Percentiles rank a stretch among this genome's conserved stretches.
These are phyloP conservation scores for Venturia canescens DNA, from an alignment of 1,140 invertebrate genomes.

Conservation along the genomic window DNA sequence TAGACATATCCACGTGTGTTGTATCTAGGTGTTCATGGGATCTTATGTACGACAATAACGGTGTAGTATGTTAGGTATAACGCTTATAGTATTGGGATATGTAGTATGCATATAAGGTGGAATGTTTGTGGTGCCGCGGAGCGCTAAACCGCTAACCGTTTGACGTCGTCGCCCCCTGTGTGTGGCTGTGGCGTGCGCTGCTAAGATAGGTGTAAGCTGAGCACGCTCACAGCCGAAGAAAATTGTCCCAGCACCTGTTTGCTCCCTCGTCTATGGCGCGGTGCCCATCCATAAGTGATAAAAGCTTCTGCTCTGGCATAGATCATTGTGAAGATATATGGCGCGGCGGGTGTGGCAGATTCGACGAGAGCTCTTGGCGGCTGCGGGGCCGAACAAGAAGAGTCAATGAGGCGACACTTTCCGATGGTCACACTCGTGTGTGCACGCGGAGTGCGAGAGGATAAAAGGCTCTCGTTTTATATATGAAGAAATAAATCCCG, in stretches of 20 bases:
- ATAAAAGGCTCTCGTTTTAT: not conserved
- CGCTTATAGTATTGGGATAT: conserved; percentile 19
- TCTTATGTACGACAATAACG: conserved; percentile 38
- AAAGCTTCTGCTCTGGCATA: too few relatives aligned
- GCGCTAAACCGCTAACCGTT: conserved; percentile 47
- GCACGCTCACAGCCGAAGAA: not conserved
- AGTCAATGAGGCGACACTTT: not conserved
- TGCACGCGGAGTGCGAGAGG: too few relatives aligned
- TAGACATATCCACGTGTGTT: not conserved
- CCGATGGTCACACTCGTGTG: not conserved
- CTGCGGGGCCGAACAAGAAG: not conserved
- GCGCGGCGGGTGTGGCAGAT: conserved; percentile 25
- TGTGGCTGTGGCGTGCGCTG: not conserved
- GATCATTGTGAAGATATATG: not conserved
- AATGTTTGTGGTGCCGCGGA: conserved; percentile 39
- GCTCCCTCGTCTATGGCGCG: not conserved
- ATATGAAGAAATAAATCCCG: conserved; percentile 10
- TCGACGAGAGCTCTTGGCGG: not conserved
- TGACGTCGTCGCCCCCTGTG: conserved; percentile 39
- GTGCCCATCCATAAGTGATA: not conserved
- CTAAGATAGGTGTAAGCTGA: not conserved
- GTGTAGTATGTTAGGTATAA: conserved; percentile 29
- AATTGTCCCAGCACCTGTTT: not conserved
- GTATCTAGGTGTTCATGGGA: conserved; percentile 5
- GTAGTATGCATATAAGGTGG: conserved; percentile 34